Evolutionary conservation across 2,797 vertebrate species (phyloP).

Genomic region (Cossypha niveicapilla): DNA sequence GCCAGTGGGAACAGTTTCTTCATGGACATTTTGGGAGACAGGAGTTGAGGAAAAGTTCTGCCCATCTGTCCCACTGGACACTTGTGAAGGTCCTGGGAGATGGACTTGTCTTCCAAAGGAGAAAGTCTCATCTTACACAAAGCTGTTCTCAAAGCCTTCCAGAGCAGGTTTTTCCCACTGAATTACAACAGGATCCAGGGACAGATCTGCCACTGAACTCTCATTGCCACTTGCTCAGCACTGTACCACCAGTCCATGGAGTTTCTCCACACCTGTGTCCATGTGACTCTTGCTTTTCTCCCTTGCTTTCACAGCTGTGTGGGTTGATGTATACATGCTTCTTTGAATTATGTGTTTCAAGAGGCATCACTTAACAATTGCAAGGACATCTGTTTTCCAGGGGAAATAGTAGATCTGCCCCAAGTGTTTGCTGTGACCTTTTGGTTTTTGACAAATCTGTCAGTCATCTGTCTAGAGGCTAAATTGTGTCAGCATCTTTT

Average conservation of each 20-base stretch:
- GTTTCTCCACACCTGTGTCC: not conserved
- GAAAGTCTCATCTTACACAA: not conserved
- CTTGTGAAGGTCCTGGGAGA: not conserved
- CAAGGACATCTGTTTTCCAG: not conserved
- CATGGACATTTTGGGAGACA: not conserved
- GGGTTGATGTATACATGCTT: not conserved
- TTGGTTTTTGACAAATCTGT: not conserved
- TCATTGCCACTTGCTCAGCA: not conserved
- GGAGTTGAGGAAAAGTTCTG: not conserved
- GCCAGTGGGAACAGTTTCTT: not conserved
- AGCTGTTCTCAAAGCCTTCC: not conserved
- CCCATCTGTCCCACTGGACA: not conserved
- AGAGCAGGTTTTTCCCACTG: not conserved
- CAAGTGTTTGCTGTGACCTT: not conserved
- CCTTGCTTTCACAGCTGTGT: not conserved
- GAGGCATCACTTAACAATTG: not conserved
- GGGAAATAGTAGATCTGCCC: not conserved
- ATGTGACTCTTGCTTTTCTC: not conserved
- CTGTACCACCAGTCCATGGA: not conserved
- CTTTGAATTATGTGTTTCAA: not conserved
- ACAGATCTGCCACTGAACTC: not conserved
- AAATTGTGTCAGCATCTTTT: not conserved
- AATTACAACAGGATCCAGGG: not conserved
- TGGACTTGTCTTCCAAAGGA: not conserved
- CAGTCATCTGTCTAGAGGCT: not conserved